phyloP scores from a whole-genome alignment of 1,140 invertebrate species.

The Carposina sasakii region DNA sequence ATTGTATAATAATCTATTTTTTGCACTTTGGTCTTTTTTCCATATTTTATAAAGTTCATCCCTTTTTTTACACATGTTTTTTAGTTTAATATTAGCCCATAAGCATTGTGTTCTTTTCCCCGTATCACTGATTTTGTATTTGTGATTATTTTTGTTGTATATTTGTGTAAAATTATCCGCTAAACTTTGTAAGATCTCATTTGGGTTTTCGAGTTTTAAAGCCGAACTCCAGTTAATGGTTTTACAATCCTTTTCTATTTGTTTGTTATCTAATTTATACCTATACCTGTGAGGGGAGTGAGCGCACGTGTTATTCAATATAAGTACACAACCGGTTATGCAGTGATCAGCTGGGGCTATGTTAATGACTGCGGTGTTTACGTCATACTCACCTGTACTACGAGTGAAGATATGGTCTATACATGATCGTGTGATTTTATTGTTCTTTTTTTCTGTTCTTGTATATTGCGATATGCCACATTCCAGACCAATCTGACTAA shows the following conservation, averaged over 20 bases:
- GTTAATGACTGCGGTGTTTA: not conserved
- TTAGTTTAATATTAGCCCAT: not conserved
- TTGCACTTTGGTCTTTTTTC: not conserved
- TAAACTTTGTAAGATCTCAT: too few species aligned
- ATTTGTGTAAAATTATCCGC: not conserved
- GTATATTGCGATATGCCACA: slow-evolving; percentile 3
- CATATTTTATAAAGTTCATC: slow-evolving; percentile 5
- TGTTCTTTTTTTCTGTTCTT: not conserved
- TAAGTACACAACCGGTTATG: slow-evolving; percentile 1
- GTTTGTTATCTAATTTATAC: slow-evolving; percentile 4
- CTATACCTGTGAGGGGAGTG: not conserved
- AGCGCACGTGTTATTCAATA: not conserved
- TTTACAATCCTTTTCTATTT: not conserved
- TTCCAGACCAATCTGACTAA: not conserved
- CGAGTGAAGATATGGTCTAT: slow-evolving; percentile 9
- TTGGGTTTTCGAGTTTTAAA: not conserved
- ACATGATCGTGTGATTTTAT: not conserved
- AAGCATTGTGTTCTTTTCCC: not conserved
- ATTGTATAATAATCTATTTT: slow-evolving; percentile 10
- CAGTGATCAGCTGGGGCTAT: slow-evolving; percentile 5
- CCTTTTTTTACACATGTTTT: slow-evolving; percentile 1
- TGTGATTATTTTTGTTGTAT: slow-evolving; percentile 3
- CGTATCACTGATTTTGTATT: not conserved
- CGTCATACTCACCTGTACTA: too few species aligned
- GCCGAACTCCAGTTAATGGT: not conserved